phyloP scores from a whole-genome alignment of 2,888 invertebrate genomes.

The Drosophila robusta region DNA sequence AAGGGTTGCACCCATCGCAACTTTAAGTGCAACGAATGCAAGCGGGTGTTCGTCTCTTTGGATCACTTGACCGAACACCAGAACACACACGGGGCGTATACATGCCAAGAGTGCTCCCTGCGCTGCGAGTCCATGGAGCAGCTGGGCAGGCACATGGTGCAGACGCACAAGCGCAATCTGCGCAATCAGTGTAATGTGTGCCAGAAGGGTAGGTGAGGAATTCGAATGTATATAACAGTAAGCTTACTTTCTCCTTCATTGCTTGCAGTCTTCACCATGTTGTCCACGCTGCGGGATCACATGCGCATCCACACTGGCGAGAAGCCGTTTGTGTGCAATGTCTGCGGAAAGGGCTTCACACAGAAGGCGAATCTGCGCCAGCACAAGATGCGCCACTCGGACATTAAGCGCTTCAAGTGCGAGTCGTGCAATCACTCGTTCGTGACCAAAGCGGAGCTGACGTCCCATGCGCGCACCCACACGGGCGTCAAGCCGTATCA shows the following conservation, averaged over 20 bases:
- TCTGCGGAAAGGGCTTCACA: conserved; percentile 87
- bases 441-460: conserved; percentile 86
- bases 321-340: conserved; percentile 86
- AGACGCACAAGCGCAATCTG: conserved; percentile 85
- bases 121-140: conserved; percentile 85
- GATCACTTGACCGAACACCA: conserved; percentile 87
- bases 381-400: conserved; percentile 87
- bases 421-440: conserved; percentile 85
- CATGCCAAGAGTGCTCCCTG: conserved; percentile 84
- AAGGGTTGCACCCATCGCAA: conserved; percentile 86
- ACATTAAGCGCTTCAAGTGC: conserved; percentile 85
- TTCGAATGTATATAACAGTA: not conserved
- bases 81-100: conserved; percentile 69
- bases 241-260: not conserved
- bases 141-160: conserved; percentile 85
- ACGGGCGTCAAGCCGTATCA: conserved; percentile 88
- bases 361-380: conserved; percentile 88
- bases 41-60: conserved; percentile 86
- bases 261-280: conserved; percentile 85
- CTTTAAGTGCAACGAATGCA: conserved; percentile 85
- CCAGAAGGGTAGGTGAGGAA: conserved; percentile 73
- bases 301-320: conserved; percentile 87
- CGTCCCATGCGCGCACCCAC: conserved; percentile 87
- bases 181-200: conserved; percentile 86
- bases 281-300: conserved; percentile 87